Base-by-base conservation (phyloP, 2,797 vertebrate species). In the Eulemur rubriventer region DNA sequence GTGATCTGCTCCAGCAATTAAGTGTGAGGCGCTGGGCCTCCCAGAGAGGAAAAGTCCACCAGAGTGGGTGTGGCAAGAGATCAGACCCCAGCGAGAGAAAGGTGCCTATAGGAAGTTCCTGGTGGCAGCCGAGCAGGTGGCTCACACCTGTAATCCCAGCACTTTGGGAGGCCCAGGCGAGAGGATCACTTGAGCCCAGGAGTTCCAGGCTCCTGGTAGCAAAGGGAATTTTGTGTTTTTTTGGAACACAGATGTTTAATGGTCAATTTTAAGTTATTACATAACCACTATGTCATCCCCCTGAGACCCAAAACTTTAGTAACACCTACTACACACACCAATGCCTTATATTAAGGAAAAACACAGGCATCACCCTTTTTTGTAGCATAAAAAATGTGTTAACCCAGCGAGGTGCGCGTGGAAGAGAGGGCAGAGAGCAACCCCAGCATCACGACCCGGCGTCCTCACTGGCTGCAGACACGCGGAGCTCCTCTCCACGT, bases 71-170 rank as follows among this genome's bases (percentile, higher is more conserved):
- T 22, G 7, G 24, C 1, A 9, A 30, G 75, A 57, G 38, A 28
- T 2, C 3, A 13, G 41, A 35, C 28, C 30, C 59, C 1, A 0
- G 2, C 6, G 67, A 48, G 3, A 24, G 12, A 6, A 46, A 35
- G 43, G 48, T 5, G 0, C 33, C n/a, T 11, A 17, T n/a, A 3
- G 16, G 65, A 35, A 57, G 38, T 3, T 14, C 43, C 76, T 17
- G 30, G 46, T 7, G 22, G 33, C 63, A 67, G 63, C 33, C 3
- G 4, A n/a, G 63, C 33, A 35, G 7, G 63, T 67, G 33, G 33
- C 33, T 67, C 33, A 8, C 17, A 67, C 63, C 16, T 67, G 63
- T 18, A 20, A n/a, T n/a, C 63, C 63, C 63, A 35, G 63, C 17
- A 67, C 63, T n/a, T n/a, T 10, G 7, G 63, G 63, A 67, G 7